Conservation (phyloP, 2,113 vertebrate genomes). For the Oryzias javanicus region DNA sequence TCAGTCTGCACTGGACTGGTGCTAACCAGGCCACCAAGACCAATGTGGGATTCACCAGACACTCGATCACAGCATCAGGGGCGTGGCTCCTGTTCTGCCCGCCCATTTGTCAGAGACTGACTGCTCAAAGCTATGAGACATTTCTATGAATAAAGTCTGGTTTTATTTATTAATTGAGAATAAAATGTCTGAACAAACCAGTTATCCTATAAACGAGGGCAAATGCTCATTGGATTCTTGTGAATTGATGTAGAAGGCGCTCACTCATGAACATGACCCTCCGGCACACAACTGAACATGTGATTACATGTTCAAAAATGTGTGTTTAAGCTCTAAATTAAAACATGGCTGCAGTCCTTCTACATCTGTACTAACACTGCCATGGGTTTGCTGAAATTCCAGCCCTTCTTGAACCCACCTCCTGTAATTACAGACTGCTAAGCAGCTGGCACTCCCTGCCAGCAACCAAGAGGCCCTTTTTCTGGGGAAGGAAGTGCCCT, state of each 20-base stretch:
- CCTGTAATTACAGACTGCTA: constrained; percentile 65
- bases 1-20: no score
- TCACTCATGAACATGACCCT: constrained; percentile 15
- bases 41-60: no score
- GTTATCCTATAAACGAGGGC: no score
- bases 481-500: constrained; percentile 59
- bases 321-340: constrained; percentile 49
- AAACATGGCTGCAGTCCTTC: constrained; percentile 30
- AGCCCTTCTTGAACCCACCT: constrained; percentile 30
- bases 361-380: constrained; percentile 3
- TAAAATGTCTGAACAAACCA: no score
- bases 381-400: constrained; percentile 5
- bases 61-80: no score
- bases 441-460: constrained; percentile 39
- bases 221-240: no score
- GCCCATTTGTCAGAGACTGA: no score
- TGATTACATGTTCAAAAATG: constrained; percentile 44
- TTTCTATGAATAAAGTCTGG: no score
- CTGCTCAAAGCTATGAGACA: no score
- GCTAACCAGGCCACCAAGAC: no score
- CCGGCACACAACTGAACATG: constrained; percentile 15
- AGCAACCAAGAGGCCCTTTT: constrained; percentile 19
- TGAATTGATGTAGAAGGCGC: background rate
- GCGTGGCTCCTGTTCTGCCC: no score
- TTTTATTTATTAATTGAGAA: no score